These are phyloP conservation scores for Lampris megalopsis DNA, from an alignment of 2,113 vertebrate genomes.

Conservation along the genomic window DNA sequence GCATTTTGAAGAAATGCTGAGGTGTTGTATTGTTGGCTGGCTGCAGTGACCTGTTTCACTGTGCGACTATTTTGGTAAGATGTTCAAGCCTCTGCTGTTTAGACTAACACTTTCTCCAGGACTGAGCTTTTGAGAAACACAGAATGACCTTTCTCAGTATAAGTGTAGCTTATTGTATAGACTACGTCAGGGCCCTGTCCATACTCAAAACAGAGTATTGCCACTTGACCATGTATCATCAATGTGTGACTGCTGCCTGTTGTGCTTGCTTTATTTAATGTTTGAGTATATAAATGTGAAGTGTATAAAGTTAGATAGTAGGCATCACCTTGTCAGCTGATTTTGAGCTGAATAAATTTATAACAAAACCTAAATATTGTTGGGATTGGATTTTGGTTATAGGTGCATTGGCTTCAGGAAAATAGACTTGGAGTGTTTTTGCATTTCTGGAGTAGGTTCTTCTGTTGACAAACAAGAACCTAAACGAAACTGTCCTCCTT, in stretches of 20 bases:
- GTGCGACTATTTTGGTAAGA: slow-evolving; percentile 57
- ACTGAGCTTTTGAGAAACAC: slow-evolving; percentile 57
- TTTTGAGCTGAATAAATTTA: not conserved
- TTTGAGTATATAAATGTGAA: slow-evolving; percentile 16
- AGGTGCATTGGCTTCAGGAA: not conserved
- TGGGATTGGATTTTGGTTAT: not conserved
- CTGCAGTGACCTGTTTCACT: slow-evolving; percentile 49
- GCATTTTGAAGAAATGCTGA: slow-evolving; percentile 17
- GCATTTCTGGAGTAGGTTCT: not conserved
- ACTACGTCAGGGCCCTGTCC: slow-evolving; percentile 29
- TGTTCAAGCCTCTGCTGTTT: slow-evolving; percentile 74
- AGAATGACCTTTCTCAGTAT: slow-evolving; percentile 52
- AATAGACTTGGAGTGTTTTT: slow-evolving; percentile 21
- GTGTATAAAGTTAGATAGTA: not conserved
- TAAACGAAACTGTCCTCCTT: slow-evolving; percentile 31
- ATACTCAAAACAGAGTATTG: slow-evolving; percentile 38
- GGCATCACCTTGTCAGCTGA: no score
- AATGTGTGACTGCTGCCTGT: slow-evolving; percentile 26
- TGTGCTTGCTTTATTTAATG: slow-evolving; percentile 22
- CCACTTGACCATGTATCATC: slow-evolving; percentile 6
- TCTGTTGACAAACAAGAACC: not conserved
- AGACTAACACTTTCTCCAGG: slow-evolving; percentile 70
- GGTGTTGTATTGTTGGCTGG: slow-evolving; percentile 46
- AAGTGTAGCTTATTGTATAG: slow-evolving; percentile 49
- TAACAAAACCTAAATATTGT: not conserved